Evolutionary conservation across 2,797 vertebrate genomes (phyloP).

Genomic region (Crocidura indochinensis): DNA sequence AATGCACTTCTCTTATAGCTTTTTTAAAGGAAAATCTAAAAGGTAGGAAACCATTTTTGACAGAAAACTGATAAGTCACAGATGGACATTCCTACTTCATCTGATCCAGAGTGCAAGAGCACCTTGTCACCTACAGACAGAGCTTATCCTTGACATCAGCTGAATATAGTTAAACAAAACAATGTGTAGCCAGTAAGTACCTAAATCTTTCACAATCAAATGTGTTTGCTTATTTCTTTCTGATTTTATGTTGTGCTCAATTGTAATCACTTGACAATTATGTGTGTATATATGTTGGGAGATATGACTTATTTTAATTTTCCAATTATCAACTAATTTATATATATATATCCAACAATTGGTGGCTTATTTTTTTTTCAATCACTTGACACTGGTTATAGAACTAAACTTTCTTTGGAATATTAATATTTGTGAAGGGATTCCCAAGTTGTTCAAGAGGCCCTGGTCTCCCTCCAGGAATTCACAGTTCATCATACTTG

Average conservation of each 20-base stretch:
- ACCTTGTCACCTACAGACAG: constrained; percentile 45
- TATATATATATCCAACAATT: not conserved
- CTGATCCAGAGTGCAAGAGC: constrained; percentile 70
- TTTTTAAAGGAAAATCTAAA: constrained; percentile 50
- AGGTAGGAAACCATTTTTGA: constrained; percentile 67
- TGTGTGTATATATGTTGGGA: constrained; percentile 10
- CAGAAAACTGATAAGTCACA: constrained; percentile 5
- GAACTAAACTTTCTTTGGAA: not conserved
- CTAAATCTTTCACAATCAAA: constrained; percentile 43
- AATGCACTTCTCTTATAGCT: not conserved
- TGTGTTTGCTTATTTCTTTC: constrained; percentile 51
- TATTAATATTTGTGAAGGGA: not conserved
- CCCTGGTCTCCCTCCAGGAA: too few species aligned
- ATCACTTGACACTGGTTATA: not conserved
- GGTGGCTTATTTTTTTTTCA: not conserved
- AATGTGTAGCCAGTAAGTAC: constrained; percentile 41
- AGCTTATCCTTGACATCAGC: constrained; percentile 51
- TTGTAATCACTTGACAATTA: constrained; percentile 1
- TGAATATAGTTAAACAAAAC: constrained; percentile 66
- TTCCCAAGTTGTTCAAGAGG: too few species aligned
- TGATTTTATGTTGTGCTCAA: constrained; percentile 18
- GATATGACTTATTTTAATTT: constrained; percentile 21
- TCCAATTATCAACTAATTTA: constrained; percentile 21
- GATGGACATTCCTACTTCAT: constrained; percentile 47
- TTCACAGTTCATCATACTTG: too few species aligned